Evolutionary conservation across 2,113 vertebrate species (phyloP).

Genomic region (Nothobranchius kuhntae): DNA sequence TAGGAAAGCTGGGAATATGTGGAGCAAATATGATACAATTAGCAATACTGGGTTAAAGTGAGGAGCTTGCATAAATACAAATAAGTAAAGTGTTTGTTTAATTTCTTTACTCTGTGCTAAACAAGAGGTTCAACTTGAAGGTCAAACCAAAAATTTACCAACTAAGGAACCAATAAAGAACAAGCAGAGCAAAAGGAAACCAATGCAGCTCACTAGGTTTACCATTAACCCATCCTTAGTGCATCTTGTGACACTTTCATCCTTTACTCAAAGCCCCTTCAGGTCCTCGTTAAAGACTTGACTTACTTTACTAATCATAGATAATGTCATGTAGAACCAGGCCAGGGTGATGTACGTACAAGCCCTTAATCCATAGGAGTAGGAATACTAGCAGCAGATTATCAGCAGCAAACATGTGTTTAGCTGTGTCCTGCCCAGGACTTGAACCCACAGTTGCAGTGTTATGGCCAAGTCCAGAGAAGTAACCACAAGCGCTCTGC

Average conservation of each 20-base stretch:
- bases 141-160: conserved; percentile 65
- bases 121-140: conserved; percentile 41
- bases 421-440: conserved; percentile 53
- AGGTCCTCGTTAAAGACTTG: not conserved
- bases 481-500: conserved; percentile 61
- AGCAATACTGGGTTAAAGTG: too few relatives aligned
- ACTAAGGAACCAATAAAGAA: conserved; percentile 57
- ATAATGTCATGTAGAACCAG: conserved; percentile 4
- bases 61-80: too few relatives aligned
- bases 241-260: not conserved
- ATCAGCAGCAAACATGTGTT: conserved; percentile 40
- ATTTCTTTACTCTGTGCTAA: conserved; percentile 9
- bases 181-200: conserved; percentile 12
- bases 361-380: conserved; percentile 54
- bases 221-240: conserved; percentile 23
- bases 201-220: conserved; percentile 16
- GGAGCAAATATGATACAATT: too few relatives aligned
- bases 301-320: conserved; percentile 26
- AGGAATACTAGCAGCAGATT: conserved; percentile 43
- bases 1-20: too few relatives aligned
- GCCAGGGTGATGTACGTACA: conserved; percentile 29
- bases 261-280: conserved; percentile 5
- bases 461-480: conserved; percentile 64
- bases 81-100: too few relatives aligned
- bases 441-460: conserved; percentile 67